These are phyloP conservation scores for Geotrypetes seraphini DNA, from an alignment of 2,797 vertebrate species.

Conservation along the genomic window DNA sequence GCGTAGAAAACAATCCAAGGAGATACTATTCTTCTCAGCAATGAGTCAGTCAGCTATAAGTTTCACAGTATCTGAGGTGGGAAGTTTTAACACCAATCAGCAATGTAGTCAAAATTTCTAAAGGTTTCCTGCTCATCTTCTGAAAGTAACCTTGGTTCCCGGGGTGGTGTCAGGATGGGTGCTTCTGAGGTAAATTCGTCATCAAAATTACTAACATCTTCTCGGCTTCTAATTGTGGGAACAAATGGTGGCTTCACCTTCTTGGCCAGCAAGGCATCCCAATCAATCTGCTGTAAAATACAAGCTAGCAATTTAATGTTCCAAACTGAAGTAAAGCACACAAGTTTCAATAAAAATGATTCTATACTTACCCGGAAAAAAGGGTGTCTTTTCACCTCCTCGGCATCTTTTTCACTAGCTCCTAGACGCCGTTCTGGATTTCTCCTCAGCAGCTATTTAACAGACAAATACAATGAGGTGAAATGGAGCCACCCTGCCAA, in stretches of 20 bases:
- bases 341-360: neutral
- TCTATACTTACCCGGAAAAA: conserved; percentile 82
- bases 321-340: too few species aligned
- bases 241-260: conserved; percentile 90
- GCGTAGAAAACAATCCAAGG: conserved; percentile 60
- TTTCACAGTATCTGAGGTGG: conserved; percentile 66
- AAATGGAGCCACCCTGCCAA: neutral
- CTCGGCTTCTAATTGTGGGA: conserved; percentile 81
- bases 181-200: conserved; percentile 98
- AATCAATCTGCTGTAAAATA: conserved; percentile 76
- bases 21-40: conserved; percentile 30
- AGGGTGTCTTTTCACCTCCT: conserved; percentile 94
- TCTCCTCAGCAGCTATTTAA: conserved; percentile 79
- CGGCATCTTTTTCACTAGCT: conserved; percentile 87
- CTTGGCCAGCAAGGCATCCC: conserved; percentile 84
- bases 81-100: conserved; percentile 98
- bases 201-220: conserved; percentile 97
- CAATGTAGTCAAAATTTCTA: conserved; percentile 95
- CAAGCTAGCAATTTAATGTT: conserved; percentile 19
- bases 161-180: conserved; percentile 89
- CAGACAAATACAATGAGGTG: neutral
- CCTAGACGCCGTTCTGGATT: conserved; percentile 91
- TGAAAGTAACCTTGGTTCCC: conserved; percentile 84
- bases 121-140: conserved; percentile 87
- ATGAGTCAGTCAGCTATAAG: conserved; percentile 53